phyloP scores from a whole-genome alignment of 2,113 vertebrate genomes.

The Rhinoptilus africanus region DNA sequence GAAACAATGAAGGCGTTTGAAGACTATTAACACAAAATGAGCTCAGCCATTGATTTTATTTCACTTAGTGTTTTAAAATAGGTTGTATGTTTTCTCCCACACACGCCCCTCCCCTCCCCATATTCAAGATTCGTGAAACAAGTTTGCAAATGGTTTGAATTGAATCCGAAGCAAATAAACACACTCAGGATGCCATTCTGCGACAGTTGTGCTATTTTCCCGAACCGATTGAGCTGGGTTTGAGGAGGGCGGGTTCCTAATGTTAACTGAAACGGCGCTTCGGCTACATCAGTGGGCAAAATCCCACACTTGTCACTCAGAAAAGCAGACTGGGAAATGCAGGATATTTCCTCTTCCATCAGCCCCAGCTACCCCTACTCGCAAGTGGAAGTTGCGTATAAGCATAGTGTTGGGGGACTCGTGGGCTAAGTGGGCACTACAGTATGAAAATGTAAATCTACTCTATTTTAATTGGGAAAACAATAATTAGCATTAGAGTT shows the following conservation, averaged over 20 bases:
- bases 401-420: not conserved
- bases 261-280: not conserved
- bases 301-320: not conserved
- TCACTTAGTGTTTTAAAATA: slow-evolving; percentile 55
- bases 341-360: not conserved
- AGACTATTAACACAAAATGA: slow-evolving; percentile 52
- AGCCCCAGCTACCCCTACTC: not conserved
- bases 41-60: slow-evolving; percentile 64
- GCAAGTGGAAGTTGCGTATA: not conserved
- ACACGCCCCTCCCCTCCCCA: no score
- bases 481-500: not conserved
- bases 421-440: not conserved
- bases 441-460: not conserved
- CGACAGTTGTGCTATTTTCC: not conserved
- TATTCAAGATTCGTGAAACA: not conserved
- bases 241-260: not conserved
- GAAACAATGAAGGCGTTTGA: slow-evolving; percentile 44
- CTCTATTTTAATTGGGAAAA: not conserved
- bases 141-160: not conserved
- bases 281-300: not conserved
- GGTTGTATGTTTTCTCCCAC: not conserved
- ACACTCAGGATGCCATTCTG: not conserved
- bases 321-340: not conserved
- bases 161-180: not conserved
- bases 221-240: not conserved